Evolutionary conservation across 2,113 vertebrate species (phyloP), one percentile per base, ranked within the genome.

Genomic region (Sterna hirundo): DNA sequence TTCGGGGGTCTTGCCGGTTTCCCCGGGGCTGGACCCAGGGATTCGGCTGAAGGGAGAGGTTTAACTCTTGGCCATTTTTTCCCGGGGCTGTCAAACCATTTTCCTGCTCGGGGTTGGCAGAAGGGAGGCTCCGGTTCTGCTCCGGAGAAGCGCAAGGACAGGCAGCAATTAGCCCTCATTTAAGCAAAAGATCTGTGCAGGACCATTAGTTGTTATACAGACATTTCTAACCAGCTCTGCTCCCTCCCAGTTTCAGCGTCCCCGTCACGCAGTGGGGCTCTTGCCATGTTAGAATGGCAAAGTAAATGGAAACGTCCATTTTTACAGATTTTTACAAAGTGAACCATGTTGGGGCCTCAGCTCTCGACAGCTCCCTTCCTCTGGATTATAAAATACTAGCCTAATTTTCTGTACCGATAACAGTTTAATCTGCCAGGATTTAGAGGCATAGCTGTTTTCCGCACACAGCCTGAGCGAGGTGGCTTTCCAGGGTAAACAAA

Each of bases 1-100:
- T n/a, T 60, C 0, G 88, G 95, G n/a, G 97, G 98, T 65, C 96
- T 98, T 6, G 58, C 44, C 8, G 98, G 98, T 90, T 99, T 99
- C 52, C 60, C 36, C 68, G 98, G 98, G 74, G 98, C 89, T 21
- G 94, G 92, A 57, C 96, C 98, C 76, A 97, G 96, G 60, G 83
- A 93, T 21, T 91, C 71, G 3, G 78, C 23, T 18, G 98, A 77
- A 68, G 98, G 98, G 49, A 98, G 96, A 55, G 86, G 47, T 91
- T 96, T 98, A 13, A 60, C 88, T 78, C 74, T 98, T 49, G 98
- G 98, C 47, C 92, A 92, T 52, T 97, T 97, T 16, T 13, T 88
- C 77, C 71, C 15, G 1, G 51, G 49, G 57, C 22, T 76, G 38
- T 51, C 34, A 34, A 20, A 30, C 11, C 74, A 47, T 46, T 83